Conservation (phyloP, 2,888 invertebrate genomes). For the Lomographa bimaculata region DNA sequence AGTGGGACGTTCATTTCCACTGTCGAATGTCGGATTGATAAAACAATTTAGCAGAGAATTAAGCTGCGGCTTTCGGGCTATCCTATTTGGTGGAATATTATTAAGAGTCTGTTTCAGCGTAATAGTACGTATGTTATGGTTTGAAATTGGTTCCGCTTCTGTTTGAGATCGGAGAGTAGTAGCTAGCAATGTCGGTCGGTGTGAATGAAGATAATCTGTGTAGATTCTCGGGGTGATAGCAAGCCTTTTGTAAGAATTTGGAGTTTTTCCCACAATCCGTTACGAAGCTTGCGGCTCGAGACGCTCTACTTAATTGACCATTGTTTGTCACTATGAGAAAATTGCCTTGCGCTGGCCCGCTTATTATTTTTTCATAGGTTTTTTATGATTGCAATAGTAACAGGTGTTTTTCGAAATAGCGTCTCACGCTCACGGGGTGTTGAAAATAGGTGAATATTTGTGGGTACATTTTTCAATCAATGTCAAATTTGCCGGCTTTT, state of each 20-base stretch:
- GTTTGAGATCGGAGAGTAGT: conserved; percentile 4
- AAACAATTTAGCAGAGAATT: background rate
- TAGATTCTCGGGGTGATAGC: conserved; percentile 18
- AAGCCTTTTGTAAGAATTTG: conserved; percentile 40
- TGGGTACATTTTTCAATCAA: conserved; percentile 18
- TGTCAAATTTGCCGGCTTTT: conserved; percentile 3
- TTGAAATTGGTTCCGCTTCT: conserved; percentile 9
- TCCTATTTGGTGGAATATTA: conserved; percentile 1
- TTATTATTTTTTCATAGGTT: conserved; percentile 47
- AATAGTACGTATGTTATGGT: conserved; percentile 4
- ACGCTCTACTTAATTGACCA: conserved; percentile 73
- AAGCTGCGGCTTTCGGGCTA: background rate
- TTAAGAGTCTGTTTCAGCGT: background rate
- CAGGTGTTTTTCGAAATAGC: conserved; percentile 68
- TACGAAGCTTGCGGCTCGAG: conserved; percentile 51
- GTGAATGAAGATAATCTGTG: conserved; percentile 29
- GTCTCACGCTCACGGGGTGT: conserved; percentile 64
- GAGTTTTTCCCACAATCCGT: conserved; percentile 57
- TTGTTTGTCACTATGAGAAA: conserved; percentile 78
- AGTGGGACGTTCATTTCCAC: no score
- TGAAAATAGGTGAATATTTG: conserved; percentile 40
- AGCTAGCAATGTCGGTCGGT: conserved; percentile 23
- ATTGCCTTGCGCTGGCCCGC: conserved; percentile 66
- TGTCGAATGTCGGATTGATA: no score
- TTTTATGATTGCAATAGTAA: conserved; percentile 52